Conservation (phyloP, 92 coral and sea anemone genomes). For the Heliopora coerulea region DNA sequence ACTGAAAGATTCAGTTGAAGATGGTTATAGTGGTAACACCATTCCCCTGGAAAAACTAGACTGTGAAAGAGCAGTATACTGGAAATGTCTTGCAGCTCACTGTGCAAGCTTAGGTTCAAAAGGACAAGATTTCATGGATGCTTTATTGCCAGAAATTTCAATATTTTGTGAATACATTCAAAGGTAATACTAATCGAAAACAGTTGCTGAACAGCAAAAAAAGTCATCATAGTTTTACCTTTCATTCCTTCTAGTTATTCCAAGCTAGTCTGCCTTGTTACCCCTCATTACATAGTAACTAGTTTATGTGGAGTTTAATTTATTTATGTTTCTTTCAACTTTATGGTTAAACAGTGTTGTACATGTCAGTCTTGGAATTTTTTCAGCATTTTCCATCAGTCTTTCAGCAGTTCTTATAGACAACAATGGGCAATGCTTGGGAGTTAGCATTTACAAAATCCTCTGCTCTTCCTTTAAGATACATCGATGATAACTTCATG, state of each 20-base stretch:
- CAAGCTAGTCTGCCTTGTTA: too few species aligned
- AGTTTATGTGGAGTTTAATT: too few species aligned
- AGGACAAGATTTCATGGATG: slow-evolving; percentile 79
- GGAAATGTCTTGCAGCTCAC: slow-evolving; percentile 89
- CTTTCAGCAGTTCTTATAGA: too few species aligned
- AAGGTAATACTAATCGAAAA: slow-evolving; percentile 56
- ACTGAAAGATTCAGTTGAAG: slow-evolving; percentile 55
- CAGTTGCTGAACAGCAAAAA: too few species aligned
- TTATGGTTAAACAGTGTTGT: too few species aligned
- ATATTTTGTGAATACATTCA: slow-evolving; percentile 81
- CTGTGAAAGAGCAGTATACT: slow-evolving; percentile 75
- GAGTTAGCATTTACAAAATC: too few species aligned
- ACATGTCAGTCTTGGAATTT: too few species aligned
- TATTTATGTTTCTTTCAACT: background rate
- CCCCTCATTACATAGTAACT: too few species aligned
- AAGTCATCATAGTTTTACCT: too few species aligned
- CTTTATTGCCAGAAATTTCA: slow-evolving; percentile 81
- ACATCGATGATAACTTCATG: slow-evolving; percentile 56
- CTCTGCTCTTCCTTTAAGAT: slow-evolving; percentile 54
- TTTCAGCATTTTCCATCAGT: too few species aligned
- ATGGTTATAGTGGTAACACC: slow-evolving; percentile 50
- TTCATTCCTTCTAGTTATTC: too few species aligned
- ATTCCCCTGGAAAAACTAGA: slow-evolving; percentile 62
- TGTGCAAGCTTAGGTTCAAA: slow-evolving; percentile 68
- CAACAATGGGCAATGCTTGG: too few species aligned